Base-by-base conservation (phyloP, 2,888 invertebrate species). In the Drosophila setosimentum region DNA sequence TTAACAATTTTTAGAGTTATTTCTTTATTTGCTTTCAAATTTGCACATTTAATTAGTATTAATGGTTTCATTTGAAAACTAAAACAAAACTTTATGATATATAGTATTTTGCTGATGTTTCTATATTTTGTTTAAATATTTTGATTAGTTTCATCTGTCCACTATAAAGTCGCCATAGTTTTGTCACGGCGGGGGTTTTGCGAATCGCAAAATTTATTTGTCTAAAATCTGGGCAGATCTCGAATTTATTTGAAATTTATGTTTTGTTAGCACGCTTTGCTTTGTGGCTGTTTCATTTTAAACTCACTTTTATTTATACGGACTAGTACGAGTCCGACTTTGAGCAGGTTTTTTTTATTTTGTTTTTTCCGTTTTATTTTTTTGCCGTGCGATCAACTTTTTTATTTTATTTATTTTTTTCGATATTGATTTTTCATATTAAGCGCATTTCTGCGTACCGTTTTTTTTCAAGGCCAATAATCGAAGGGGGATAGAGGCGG, bases 391-490 rank as follows among this genome's bases (percentile, higher is more conserved):
- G 68, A 76, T 67, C 72, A 77, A 68, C 70, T 73, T 80, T 76
- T 74, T 69, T 53, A 21, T 58, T 70, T 24, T 58, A 63, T 63
- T 59, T 66, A n/a, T 57, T 68, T 67, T 58, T 75, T 70, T 81
- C 81, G 77, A 73, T 87, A 90, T 90, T 90, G 90, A 90, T 89
- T 90, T 87, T 90, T 90, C 74, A 76, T 81, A 90, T 90, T 90
- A 90, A 90, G 87, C 87, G 89, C 90, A 83, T 87, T 90, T 89
- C 87, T 87, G 87, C 87, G 87, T 75, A 80, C 87, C 81, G 67
- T 78, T 81, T 85, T 85, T 85, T 89, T 87, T 87, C 90, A 87
- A 87, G 87, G 87, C 89, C 90, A 87, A 86, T 54, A 64, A 69
- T 71, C 75, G 61, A 30, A 24, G 66, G 69, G 64, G 55, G 21